phyloP scores from a whole-genome alignment of 2,888 invertebrate genomes.

The Ichneumoninae sp. region DNA sequence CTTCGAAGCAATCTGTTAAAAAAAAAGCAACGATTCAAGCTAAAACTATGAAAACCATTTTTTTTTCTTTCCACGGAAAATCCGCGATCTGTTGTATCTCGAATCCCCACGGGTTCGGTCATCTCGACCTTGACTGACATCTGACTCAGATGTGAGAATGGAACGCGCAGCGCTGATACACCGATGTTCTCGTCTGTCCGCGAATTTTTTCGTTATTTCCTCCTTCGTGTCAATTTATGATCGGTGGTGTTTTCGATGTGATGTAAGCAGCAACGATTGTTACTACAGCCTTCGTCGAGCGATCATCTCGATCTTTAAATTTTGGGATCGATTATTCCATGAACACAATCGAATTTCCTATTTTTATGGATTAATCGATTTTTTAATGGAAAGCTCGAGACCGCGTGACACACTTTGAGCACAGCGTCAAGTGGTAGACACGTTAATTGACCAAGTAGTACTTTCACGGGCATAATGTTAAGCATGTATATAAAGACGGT shows the following conservation, averaged over 20 bases:
- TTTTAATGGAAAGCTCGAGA: background rate
- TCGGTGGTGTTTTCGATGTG: conserved; percentile 56
- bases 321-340: too few relatives aligned
- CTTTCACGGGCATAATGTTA: background rate
- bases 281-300: background rate
- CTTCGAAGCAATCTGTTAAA: background rate
- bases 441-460: background rate
- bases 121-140: conserved; percentile 80
- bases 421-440: background rate
- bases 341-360: background rate
- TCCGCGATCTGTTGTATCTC: background rate
- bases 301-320: background rate
- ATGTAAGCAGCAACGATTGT: conserved; percentile 45
- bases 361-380: background rate
- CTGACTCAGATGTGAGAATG: conserved; percentile 55
- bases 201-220: background rate
- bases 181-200: background rate
- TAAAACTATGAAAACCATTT: background rate
- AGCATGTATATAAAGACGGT: conserved; percentile 2
- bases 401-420: conserved; percentile 25
- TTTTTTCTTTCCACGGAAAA: conserved; percentile 13
- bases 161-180: background rate
- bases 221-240: background rate
- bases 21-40: background rate
- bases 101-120: conserved; percentile 4